Percentiles rank a stretch among this genome's conserved stretches.
These are phyloP conservation scores for Yponomeuta malinellus DNA, from an alignment of 2,888 invertebrate genomes.

Conservation along the genomic window DNA sequence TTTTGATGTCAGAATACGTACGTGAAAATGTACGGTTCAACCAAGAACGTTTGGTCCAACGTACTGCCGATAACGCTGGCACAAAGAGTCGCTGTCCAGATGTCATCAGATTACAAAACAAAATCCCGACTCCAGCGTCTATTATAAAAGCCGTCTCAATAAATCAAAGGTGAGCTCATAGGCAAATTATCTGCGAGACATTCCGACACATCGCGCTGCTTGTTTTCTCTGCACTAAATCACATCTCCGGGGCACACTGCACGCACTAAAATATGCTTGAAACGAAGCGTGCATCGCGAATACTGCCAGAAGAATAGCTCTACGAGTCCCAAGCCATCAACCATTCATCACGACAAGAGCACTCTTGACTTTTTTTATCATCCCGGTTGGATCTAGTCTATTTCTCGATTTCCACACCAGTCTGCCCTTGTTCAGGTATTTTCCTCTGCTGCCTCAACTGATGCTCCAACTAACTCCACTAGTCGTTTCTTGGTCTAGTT, in stretches of 20 bases:
- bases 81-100: not conserved
- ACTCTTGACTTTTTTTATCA: no score
- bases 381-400: no score
- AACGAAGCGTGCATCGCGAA: slow-evolving; percentile 9
- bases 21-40: no score
- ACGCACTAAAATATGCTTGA: slow-evolving; percentile 14
- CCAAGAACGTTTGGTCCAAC: no score
- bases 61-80: not conserved
- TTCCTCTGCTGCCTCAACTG: no score
- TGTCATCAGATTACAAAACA: slow-evolving; percentile 4
- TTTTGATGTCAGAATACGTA: no score
- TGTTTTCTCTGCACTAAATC: slow-evolving; percentile 12
- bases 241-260: slow-evolving; percentile 8
- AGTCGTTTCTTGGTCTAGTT: no score
- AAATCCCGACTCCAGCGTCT: not conserved
- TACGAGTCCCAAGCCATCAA: no score
- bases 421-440: no score
- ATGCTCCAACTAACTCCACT: no score
- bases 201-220: slow-evolving; percentile 9
- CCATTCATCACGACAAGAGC: no score
- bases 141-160: slow-evolving; percentile 5
- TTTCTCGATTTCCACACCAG: no score
- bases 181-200: slow-evolving; percentile 7
- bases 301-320: not conserved
- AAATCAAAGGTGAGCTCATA: slow-evolving; percentile 4